These are phyloP conservation scores for Bembecia ichneumoniformis DNA, from an alignment of 2,888 invertebrate genomes.

Conservation along the genomic window DNA sequence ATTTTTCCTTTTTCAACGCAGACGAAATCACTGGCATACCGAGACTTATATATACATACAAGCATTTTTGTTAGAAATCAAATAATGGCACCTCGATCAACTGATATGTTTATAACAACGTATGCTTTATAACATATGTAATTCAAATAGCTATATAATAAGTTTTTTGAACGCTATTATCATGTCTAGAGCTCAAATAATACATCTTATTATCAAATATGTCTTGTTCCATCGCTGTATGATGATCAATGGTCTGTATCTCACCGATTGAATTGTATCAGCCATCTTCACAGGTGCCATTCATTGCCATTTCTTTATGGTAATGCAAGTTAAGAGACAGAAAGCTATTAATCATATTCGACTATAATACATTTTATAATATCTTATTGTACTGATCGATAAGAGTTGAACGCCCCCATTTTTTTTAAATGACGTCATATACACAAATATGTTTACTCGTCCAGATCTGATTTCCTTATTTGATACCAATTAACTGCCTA, in stretches of 20 bases:
- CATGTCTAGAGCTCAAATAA: too few relatives aligned
- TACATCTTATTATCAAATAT: too few relatives aligned
- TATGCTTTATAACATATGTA: too few relatives aligned
- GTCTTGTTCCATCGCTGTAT: neutral
- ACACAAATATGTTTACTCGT: constrained; percentile 22
- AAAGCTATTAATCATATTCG: constrained; percentile 22
- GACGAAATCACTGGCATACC: too few relatives aligned
- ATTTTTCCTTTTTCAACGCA: too few relatives aligned
- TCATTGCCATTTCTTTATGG: constrained; percentile 12
- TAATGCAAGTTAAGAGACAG: neutral
- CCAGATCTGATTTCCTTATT: constrained; percentile 5
- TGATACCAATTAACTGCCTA: constrained; percentile 1
- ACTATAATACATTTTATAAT: constrained; percentile 10
- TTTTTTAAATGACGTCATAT: constrained; percentile 19
- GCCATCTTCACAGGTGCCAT: constrained; percentile 15
- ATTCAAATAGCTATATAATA: too few relatives aligned
- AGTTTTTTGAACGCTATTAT: too few relatives aligned
- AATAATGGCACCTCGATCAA: too few relatives aligned
- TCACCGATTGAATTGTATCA: constrained; percentile 21
- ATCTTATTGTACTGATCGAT: constrained; percentile 2
- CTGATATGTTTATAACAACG: too few relatives aligned
- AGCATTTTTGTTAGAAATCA: too few relatives aligned
- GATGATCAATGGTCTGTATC: neutral
- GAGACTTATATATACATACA: too few relatives aligned
- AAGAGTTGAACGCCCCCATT: constrained; percentile 31